These are phyloP conservation scores for Sycophila sp. DNA, from an alignment of 1,140 invertebrate genomes.

Conservation along the genomic window DNA sequence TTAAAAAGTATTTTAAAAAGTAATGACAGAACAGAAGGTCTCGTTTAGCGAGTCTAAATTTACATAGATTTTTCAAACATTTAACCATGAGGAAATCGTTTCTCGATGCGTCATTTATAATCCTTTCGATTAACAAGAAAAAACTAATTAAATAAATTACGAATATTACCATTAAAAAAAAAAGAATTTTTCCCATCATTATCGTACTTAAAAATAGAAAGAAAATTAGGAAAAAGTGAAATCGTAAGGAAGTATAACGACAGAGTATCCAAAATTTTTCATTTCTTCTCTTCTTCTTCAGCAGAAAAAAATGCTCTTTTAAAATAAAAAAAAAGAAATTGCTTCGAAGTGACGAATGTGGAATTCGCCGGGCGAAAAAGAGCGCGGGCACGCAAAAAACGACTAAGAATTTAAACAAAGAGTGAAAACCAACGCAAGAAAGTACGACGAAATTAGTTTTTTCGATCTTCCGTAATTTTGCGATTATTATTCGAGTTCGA, in stretches of 20 bases:
- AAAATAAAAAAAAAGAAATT: slow-evolving; percentile 18
- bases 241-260: neutral
- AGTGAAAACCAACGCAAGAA: too few species aligned
- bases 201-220: slow-evolving; percentile 26
- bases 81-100: slow-evolving; percentile 23
- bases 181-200: slow-evolving; percentile 26
- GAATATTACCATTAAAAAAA: slow-evolving; percentile 10
- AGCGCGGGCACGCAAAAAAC: neutral
- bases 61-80: slow-evolving; percentile 23
- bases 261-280: slow-evolving; percentile 26
- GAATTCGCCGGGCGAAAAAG: neutral
- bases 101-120: slow-evolving; percentile 16
- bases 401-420: neutral
- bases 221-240: slow-evolving; percentile 6
- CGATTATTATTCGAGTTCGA: slow-evolving; percentile 12
- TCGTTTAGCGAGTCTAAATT: slow-evolving; percentile 15
- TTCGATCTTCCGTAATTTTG: slow-evolving; percentile 6
- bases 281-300: slow-evolving; percentile 28
- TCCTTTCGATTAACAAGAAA: slow-evolving; percentile 2
- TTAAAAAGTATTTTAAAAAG: neutral
- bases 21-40: too few species aligned
- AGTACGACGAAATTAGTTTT: slow-evolving; percentile 21
- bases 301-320: slow-evolving; percentile 14
- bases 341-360: slow-evolving; percentile 14
- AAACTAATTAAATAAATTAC: neutral